Conservation (phyloP, 2,797 vertebrate species). For the Vultur gryphus region DNA sequence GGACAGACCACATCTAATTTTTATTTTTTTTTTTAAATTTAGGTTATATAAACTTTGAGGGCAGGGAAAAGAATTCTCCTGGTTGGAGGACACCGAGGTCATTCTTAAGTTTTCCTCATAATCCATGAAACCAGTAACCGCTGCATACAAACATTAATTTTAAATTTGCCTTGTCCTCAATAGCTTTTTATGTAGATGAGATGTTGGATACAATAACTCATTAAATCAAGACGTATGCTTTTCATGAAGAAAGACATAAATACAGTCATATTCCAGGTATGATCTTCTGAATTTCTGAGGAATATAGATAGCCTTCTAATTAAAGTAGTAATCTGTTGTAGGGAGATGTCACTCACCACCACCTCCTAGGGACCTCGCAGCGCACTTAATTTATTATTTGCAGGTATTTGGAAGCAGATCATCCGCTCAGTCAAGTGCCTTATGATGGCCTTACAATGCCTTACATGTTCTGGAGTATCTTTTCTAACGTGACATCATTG, state of each 20-base stretch:
- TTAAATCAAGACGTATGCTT: not conserved
- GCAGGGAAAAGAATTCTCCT: not conserved
- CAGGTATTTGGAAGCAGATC: not conserved
- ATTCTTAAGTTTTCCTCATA: not conserved
- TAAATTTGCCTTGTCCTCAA: not conserved
- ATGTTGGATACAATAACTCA: not conserved
- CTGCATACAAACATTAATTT: not conserved
- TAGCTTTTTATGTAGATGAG: not conserved
- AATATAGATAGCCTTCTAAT: not conserved
- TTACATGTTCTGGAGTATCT: not conserved
- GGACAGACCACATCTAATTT: not conserved
- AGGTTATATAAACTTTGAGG: not conserved
- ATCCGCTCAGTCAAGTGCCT: not conserved
- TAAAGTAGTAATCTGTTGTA: not conserved
- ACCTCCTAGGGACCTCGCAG: not conserved
- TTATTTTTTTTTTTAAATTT: not conserved
- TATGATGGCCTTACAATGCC: not conserved
- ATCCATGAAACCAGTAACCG: not conserved
- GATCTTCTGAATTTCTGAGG: not conserved
- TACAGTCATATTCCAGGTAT: not conserved
- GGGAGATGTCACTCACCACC: not conserved
- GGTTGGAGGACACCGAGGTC: not conserved
- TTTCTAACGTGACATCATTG: not conserved
- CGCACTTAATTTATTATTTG: not conserved
- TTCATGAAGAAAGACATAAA: not conserved